Percentiles rank a stretch among this genome's conserved stretches.
phyloP scores from a whole-genome alignment of 1,140 invertebrate genomes.

The Cheumatopsyche charites region DNA sequence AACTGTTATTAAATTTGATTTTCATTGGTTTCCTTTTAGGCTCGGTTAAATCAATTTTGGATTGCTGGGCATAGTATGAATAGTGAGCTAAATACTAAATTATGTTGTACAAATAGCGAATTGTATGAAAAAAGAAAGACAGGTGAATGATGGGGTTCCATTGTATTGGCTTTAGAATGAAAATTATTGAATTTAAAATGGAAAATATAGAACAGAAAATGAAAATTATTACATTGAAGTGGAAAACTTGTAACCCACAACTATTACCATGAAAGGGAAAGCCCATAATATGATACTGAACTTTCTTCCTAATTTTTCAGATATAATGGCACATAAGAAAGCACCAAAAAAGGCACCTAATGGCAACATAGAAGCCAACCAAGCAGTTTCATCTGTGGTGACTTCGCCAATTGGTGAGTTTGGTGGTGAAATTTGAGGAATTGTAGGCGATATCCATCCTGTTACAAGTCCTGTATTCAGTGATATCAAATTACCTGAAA shows the following conservation, averaged over 20 bases:
- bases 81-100: no score
- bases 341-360: not conserved
- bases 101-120: no score
- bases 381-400: not conserved
- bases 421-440: not conserved
- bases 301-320: slow-evolving; percentile 19
- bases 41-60: no score
- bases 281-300: not conserved
- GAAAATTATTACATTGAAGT: not conserved
- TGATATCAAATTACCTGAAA: slow-evolving; percentile 13
- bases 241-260: no score
- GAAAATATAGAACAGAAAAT: not conserved
- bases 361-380: slow-evolving; percentile 16
- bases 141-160: no score
- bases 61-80: no score
- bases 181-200: no score
- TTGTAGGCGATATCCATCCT: slow-evolving; percentile 22
- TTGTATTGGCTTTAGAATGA: no score
- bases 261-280: not conserved
- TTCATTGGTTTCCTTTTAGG: no score
- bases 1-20: no score
- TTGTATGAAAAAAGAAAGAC: no score
- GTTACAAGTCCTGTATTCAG: not conserved
- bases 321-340: not conserved
- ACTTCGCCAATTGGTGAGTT: not conserved